Percentiles rank a stretch among this genome's conserved stretches.
Evolutionary conservation across 2,113 vertebrate genomes (phyloP).

Genomic region (Salvelinus fontinalis): DNA sequence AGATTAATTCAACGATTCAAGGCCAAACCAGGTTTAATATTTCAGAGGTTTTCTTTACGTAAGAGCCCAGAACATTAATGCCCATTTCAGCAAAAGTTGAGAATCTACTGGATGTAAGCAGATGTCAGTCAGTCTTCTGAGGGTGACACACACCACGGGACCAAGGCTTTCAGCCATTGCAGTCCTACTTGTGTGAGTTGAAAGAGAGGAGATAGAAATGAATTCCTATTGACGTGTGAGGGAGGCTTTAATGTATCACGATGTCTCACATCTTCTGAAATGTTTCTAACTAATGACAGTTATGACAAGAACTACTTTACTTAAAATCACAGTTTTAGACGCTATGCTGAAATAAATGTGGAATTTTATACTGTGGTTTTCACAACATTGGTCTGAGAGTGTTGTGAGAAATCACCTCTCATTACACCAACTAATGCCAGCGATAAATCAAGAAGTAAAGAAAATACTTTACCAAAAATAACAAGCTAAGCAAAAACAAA

Average conservation of each 20-base stretch:
- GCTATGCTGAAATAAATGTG: not conserved
- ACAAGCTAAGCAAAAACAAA: constrained; percentile 55
- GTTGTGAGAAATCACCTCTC: not conserved
- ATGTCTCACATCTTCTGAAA: constrained; percentile 13
- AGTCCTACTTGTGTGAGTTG: constrained; percentile 25
- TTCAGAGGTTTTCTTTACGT: constrained; percentile 3
- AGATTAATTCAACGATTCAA: constrained; percentile 43
- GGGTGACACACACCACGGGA: not conserved
- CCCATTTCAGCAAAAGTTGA: constrained; percentile 34
- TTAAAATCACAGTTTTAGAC: not conserved
- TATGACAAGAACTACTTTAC: not conserved
- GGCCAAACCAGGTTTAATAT: constrained; percentile 27
- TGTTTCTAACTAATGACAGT: not conserved
- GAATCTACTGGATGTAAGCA: constrained; percentile 21
- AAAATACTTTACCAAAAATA: constrained; percentile 48
- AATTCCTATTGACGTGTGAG: constrained; percentile 21
- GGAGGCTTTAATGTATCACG: constrained; percentile 5
- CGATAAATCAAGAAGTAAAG: constrained; percentile 19
- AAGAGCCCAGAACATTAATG: constrained; percentile 10
- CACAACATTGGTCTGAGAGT: not conserved
- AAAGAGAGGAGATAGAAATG: constrained; percentile 26
- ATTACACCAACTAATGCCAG: constrained; percentile 2
- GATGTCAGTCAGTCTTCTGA: constrained; percentile 36
- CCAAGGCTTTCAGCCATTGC: constrained; percentile 31
- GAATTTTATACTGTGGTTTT: not conserved